These are phyloP conservation scores for Otus scops DNA, from an alignment of 2,797 vertebrate genomes.

Conservation along the genomic window DNA sequence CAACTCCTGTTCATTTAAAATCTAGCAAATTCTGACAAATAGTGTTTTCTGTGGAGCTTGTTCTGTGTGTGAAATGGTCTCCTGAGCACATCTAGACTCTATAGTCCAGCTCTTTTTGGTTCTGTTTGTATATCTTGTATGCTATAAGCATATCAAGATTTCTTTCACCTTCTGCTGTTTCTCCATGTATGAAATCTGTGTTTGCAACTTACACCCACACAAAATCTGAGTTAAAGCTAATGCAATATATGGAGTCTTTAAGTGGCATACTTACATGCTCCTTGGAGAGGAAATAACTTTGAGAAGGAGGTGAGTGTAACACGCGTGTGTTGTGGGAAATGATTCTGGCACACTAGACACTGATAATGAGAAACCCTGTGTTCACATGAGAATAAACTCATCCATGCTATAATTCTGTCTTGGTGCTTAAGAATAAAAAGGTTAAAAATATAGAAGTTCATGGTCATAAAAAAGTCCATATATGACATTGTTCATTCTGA, in stretches of 20 bases:
- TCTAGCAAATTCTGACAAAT: background rate
- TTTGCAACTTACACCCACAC: background rate
- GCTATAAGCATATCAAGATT: background rate
- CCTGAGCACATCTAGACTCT: background rate
- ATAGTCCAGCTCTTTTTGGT: background rate
- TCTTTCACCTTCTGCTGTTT: conserved; percentile 26
- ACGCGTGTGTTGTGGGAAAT: background rate
- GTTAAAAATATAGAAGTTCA: background rate
- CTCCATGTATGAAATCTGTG: background rate
- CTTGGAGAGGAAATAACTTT: conserved; percentile 24
- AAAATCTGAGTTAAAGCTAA: conserved; percentile 1
- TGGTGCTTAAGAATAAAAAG: background rate
- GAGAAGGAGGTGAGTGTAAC: background rate
- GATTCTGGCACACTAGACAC: background rate
- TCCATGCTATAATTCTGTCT: background rate
- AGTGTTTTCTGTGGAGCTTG: background rate
- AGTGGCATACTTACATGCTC: background rate
- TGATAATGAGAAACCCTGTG: background rate
- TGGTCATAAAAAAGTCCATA: background rate
- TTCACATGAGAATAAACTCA: background rate
- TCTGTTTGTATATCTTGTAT: background rate
- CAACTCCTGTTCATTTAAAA: background rate
- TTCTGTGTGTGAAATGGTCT: background rate
- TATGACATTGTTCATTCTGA: background rate
- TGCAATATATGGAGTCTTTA: background rate